Conservation (phyloP, 2,888 invertebrate species). For the Drosophila mulleri region DNA sequence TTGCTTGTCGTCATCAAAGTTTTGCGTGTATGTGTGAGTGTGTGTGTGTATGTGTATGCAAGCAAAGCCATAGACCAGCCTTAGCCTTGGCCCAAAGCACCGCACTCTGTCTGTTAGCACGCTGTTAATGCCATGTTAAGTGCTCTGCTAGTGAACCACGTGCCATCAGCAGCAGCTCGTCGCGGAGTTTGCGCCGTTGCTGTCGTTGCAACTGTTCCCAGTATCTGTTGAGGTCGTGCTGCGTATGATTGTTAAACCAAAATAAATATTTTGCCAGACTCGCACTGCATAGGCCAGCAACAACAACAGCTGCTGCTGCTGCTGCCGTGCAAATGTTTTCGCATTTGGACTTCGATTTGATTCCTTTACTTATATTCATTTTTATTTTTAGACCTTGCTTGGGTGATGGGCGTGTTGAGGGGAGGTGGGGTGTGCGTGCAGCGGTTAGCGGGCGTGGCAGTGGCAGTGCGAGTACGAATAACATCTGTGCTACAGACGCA, state of each 20-base stretch:
- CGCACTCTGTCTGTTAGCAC: slow-evolving; percentile 27
- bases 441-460: slow-evolving; percentile 26
- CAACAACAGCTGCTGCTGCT: slow-evolving; percentile 16
- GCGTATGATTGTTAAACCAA: slow-evolving; percentile 81
- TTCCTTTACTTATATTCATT: slow-evolving; percentile 6
- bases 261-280: slow-evolving; percentile 78
- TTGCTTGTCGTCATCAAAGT: slow-evolving; percentile 74
- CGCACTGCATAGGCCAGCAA: slow-evolving; percentile 60
- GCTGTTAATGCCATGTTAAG: slow-evolving; percentile 47
- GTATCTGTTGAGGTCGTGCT: slow-evolving; percentile 45
- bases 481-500: slow-evolving; percentile 40
- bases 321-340: slow-evolving; percentile 41
- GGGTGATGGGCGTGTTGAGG: background rate
- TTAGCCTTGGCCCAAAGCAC: slow-evolving; percentile 70
- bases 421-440: background rate
- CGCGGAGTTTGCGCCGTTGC: slow-evolving; percentile 64
- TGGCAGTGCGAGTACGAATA: slow-evolving; percentile 23
- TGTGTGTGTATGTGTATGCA: slow-evolving; percentile 16
- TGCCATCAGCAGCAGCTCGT: slow-evolving; percentile 44
- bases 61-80: slow-evolving; percentile 64
- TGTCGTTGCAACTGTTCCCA: slow-evolving; percentile 57
- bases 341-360: slow-evolving; percentile 15
- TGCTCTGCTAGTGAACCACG: slow-evolving; percentile 59
- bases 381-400: slow-evolving; percentile 35
- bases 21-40: slow-evolving; percentile 24